Evolutionary conservation across 2,113 vertebrate species (phyloP), one percentile per base, ranked within the genome.

Genomic region (Tretioscincus oriximinensis): DNA sequence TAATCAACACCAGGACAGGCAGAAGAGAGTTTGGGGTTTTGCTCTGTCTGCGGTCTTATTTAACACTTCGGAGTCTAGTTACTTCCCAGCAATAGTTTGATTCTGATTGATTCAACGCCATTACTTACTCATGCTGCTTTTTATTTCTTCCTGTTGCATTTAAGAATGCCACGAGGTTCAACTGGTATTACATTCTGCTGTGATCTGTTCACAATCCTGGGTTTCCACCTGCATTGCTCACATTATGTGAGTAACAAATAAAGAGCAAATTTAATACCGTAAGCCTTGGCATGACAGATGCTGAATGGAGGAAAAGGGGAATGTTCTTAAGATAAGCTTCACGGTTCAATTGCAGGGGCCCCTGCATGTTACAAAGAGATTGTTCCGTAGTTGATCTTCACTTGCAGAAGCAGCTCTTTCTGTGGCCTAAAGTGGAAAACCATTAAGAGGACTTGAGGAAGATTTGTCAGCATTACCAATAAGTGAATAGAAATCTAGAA

Each of bases 181-280:
- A 51, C 49, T 77, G 31, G 29, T 73, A 1, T 2, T 79, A 16
- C n/a, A 45, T 29, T 58, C 64, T 21, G 0, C 0, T 65, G 35
- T 61, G 78, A 24, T 77, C 31, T 78, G 24, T 73, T 73, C 63
- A 35, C 49, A 41, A 22, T 54, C 1, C 35, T 69, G 83, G 28
- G 71, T 28, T 2, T 65, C 65, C 54, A 7, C 61, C 35, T 78
- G 21, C n/a, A n/a, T 68, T 76, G 71, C 16, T 60, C 26, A 2
- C 0, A 0, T 60, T 60, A 68, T 66, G n/a, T 76, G 35, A 73
- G 2, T 49, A 70, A 45, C 70, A 78, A 41, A 45, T 35, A 9
- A 21, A 7, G 63, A 0, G 4, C 1, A 26, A 84, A 28, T 49
- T 63, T 26, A 61, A 12, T 0, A 70, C n/a, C 26, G 45, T 12